phyloP scores from a whole-genome alignment of 2,113 vertebrate genomes.

The Forbesichthys agassizii region DNA sequence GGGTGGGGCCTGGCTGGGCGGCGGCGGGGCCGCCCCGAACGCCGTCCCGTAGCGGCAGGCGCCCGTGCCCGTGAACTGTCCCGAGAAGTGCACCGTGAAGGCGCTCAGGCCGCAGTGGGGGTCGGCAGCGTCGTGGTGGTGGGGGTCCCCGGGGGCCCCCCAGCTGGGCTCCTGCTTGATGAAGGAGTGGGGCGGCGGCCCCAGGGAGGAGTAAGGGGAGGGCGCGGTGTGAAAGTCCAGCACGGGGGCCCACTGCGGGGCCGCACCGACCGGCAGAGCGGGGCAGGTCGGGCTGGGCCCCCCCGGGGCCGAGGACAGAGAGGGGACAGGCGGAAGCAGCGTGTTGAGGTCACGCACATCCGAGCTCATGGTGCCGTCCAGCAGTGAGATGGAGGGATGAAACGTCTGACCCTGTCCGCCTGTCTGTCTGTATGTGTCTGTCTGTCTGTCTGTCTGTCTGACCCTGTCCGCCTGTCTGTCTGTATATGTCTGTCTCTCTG shows the following conservation, averaged over 20 bases:
- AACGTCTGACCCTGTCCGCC: not conserved
- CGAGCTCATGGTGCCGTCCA: slow-evolving; percentile 82
- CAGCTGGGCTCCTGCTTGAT: slow-evolving; percentile 98
- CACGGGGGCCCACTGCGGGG: slow-evolving; percentile 92
- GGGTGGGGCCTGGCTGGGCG: slow-evolving; percentile 40
- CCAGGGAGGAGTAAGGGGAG: slow-evolving; percentile 85
- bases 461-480: not conserved
- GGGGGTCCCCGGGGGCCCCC: slow-evolving; percentile 86
- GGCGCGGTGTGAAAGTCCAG: slow-evolving; percentile 92
- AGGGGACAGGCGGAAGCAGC: slow-evolving; percentile 84
- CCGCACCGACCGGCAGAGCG: slow-evolving; percentile 86
- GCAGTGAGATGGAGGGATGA: not conserved
- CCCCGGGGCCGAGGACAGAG: slow-evolving; percentile 74
- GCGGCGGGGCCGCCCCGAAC: slow-evolving; percentile 78
- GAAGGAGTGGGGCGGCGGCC: slow-evolving; percentile 86
- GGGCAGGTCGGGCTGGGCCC: slow-evolving; percentile 83
- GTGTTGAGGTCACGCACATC: slow-evolving; percentile 93
- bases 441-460: not conserved
- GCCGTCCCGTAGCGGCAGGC: slow-evolving; percentile 93
- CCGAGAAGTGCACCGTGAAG: slow-evolving; percentile 97
- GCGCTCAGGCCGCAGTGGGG: slow-evolving; percentile 91
- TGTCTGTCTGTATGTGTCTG: not conserved
- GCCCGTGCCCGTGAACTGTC: slow-evolving; percentile 94
- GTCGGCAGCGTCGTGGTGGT: slow-evolving; percentile 84
- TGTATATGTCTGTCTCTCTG: not conserved